Evolutionary conservation across 2,113 vertebrate species (phyloP), one percentile per base, ranked within the genome.

Genomic region (Aegotheles bennettii): DNA sequence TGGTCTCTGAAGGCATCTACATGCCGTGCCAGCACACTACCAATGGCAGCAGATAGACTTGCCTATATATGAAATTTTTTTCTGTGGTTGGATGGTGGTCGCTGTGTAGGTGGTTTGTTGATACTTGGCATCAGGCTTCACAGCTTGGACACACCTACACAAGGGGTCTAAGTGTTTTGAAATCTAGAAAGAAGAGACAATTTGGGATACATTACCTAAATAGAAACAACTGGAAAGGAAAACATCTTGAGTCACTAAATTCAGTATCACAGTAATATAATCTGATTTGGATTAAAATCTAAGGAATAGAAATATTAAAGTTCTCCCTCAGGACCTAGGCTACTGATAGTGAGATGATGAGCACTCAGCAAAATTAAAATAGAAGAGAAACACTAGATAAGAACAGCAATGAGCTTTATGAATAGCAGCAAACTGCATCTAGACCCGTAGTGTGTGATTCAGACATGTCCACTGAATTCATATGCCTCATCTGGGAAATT

Each of bases 231-330:
- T 35, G 59, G 33, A 92, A 70, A 61, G 20, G 60, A 74, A 92
- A 94, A 63, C 25, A 70, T 84, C 45, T 86, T 59, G 42, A 95
- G 50, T 81, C 60, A 67, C 56, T 80, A 43, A 92, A 56, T 70
- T 81, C 38, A 67, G 10, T 59, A 43, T 43, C 47, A 31, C 2
- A 67, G 60, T 24, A 80, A 54, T 63, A 59, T 54, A 90, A 95
- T 74, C 83, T 89, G 83, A 85, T 95, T 75, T 92, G 83, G 42
- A 63, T 70, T 90, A 84, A 93, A 96, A 89, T 81, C 92, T 89
- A 78, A 94, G 56, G 60, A 80, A n/a, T 8, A 53, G 38, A 74
- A 92, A 84, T 81, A 86, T 48, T 80, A 47, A 70, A 74, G 13
- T 40, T 90, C 35, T 80, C 71, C 73, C 76, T 84, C 68, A 63